phyloP scores from a whole-genome alignment of 1,140 invertebrate genomes.

The Campoletis sonorensis region DNA sequence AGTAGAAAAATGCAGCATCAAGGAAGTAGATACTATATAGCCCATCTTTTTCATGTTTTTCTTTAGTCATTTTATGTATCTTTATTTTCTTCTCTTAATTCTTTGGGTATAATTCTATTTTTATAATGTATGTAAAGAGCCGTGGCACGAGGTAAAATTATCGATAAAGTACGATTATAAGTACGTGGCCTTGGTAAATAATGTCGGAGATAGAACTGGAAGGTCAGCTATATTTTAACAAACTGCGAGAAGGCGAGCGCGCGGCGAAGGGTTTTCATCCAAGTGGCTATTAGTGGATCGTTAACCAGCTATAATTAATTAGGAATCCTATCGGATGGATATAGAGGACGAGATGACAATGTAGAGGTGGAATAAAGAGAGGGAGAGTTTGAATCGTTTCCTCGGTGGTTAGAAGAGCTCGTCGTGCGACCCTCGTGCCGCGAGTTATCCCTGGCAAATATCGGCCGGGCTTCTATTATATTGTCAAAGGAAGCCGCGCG shows the following conservation, averaged over 20 bases:
- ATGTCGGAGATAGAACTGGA: not conserved
- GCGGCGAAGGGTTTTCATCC: not conserved
- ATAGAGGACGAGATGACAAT: not conserved
- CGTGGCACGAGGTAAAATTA: not conserved
- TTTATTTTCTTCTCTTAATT: no score
- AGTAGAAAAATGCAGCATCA: no score
- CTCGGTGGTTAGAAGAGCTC: not conserved
- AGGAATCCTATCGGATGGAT: not conserved
- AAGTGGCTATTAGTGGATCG: conserved; percentile 38
- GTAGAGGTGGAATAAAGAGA: not conserved
- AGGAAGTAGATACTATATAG: no score
- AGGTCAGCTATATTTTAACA: conserved; percentile 18
- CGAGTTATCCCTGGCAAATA: conserved; percentile 8
- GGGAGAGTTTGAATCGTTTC: not conserved
- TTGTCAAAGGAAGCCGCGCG: not conserved
- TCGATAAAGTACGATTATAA: not conserved
- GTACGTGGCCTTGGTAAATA: not conserved
- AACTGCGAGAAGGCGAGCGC: not conserved
- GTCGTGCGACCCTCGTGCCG: not conserved
- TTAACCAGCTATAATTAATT: conserved; percentile 36
- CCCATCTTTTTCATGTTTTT: no score
- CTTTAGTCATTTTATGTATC: no score
- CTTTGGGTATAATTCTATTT: not conserved
- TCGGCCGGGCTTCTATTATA: conserved; percentile 18
- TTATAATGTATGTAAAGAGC: not conserved